A percentile compares a stretch with the other conserved stretches of the same genome.
These are phyloP conservation scores for Drosophila birchii DNA, from an alignment of 2,888 invertebrate genomes.

Conservation along the genomic window DNA sequence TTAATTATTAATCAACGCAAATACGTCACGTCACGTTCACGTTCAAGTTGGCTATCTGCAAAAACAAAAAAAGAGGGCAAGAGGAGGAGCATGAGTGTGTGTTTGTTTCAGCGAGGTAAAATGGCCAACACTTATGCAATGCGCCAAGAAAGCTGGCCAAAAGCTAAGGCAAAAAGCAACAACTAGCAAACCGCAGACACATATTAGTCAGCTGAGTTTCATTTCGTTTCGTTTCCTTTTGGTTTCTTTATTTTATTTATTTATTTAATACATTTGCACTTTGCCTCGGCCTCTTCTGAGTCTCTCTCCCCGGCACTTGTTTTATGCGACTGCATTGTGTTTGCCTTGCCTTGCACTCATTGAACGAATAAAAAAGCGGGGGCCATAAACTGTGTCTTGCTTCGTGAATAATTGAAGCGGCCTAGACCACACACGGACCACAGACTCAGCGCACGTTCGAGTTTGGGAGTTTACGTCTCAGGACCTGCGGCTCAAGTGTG, in stretches of 20 bases:
- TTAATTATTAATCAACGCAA: constrained; percentile 51
- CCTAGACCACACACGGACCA: constrained; percentile 9
- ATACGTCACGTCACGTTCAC: constrained; percentile 51
- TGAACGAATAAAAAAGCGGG: constrained; percentile 10
- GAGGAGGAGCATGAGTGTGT: constrained; percentile 36
- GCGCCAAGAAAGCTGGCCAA: constrained; percentile 38
- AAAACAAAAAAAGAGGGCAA: constrained; percentile 18
- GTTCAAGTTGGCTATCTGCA: constrained; percentile 63
- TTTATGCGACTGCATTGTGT: constrained; percentile 65
- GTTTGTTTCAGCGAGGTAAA: constrained; percentile 18
- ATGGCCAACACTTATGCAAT: constrained; percentile 62
- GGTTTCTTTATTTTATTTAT: constrained; percentile 67
- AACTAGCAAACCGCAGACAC: constrained; percentile 44
- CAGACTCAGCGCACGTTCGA: constrained; percentile 27
- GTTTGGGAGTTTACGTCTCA: constrained; percentile 5
- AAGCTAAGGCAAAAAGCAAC: constrained; percentile 22
- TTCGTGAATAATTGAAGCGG: constrained; percentile 43
- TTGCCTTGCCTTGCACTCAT: constrained; percentile 39
- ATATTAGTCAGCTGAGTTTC: constrained; percentile 31
- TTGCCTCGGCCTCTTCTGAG: constrained; percentile 41
- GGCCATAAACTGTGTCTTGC: constrained; percentile 45
- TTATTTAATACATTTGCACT: constrained; percentile 76
- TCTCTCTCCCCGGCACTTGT: constrained; percentile 35
- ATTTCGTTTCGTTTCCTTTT: constrained; percentile 28
- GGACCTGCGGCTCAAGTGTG: not conserved